Conservation (phyloP, 2,113 vertebrate genomes). For the Chrysochloris asiatica region DNA sequence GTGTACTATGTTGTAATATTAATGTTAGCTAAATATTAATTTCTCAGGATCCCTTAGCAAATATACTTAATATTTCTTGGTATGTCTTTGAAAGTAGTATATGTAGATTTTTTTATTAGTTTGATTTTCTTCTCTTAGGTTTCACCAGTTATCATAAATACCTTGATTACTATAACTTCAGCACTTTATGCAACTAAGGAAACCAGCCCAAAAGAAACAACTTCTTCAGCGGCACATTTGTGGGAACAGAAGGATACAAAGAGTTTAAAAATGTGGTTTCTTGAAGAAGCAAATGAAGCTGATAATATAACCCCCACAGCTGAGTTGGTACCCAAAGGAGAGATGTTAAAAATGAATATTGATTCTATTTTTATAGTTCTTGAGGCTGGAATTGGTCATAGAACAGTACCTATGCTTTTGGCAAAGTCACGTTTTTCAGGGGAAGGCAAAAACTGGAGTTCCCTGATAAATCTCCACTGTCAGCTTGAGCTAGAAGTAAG, state of each 20-base stretch:
- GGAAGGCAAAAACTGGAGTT: constrained; percentile 94
- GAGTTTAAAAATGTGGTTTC: constrained; percentile 95
- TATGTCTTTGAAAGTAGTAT: constrained; percentile 20
- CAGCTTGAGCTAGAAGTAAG: constrained; percentile 93
- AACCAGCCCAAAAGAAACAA: constrained; percentile 86
- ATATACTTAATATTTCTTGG: constrained; percentile 45
- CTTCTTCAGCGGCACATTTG: constrained; percentile 88
- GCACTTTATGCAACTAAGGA: constrained; percentile 90
- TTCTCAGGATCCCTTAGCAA: constrained; percentile 26
- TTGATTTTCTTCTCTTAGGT: constrained; percentile 85
- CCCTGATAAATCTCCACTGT: constrained; percentile 93
- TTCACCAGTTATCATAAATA: constrained; percentile 98
- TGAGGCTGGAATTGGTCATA: constrained; percentile 96
- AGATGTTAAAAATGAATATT: constrained; percentile 90
- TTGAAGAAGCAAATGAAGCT: constrained; percentile 90
- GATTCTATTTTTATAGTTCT: constrained; percentile 94
- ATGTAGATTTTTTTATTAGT: background rate
- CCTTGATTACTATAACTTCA: constrained; percentile 96
- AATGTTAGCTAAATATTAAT: constrained; percentile 27
- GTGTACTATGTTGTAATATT: background rate
- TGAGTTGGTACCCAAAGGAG: constrained; percentile 89
- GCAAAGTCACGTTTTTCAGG: constrained; percentile 94
- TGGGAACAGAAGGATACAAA: constrained; percentile 92
- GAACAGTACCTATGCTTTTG: constrained; percentile 97
- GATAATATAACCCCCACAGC: constrained; percentile 74